These are phyloP conservation scores for Tinea pellionella DNA, from an alignment of 2,888 invertebrate species.

Conservation along the genomic window DNA sequence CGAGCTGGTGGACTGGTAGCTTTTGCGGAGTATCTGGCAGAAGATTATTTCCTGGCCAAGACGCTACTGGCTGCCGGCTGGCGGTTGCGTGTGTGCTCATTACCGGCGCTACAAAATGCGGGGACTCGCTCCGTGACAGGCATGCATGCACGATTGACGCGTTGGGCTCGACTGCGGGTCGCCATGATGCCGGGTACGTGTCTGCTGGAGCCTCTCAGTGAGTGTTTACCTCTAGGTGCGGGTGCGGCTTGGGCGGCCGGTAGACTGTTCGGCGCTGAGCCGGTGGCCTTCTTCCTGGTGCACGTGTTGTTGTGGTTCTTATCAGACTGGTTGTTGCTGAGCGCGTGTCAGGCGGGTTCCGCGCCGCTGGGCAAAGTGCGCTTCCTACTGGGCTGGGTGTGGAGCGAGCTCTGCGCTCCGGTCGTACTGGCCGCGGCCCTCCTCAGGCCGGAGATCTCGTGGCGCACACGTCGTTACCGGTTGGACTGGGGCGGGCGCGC, in stretches of 20 bases:
- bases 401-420: conserved; percentile 91
- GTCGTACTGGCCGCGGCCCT: conserved; percentile 90
- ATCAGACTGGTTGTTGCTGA: conserved; percentile 93
- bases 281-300: conserved; percentile 90
- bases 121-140: conserved; percentile 87
- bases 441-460: conserved; percentile 88
- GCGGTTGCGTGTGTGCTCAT: conserved; percentile 89
- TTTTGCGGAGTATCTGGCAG: conserved; percentile 95
- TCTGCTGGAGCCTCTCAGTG: conserved; percentile 92
- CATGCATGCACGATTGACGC: conserved; percentile 84
- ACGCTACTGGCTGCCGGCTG: conserved; percentile 89
- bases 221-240: conserved; percentile 94
- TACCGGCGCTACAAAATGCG: conserved; percentile 96
- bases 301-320: conserved; percentile 96
- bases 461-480: conserved; percentile 92
- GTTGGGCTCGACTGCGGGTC: conserved; percentile 96
- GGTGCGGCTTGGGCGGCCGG: conserved; percentile 90
- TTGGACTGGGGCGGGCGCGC: conserved; percentile 96
- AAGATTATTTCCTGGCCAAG: conserved; percentile 98
- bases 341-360: conserved; percentile 90
- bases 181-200: conserved; percentile 96
- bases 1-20: conserved; percentile 91
- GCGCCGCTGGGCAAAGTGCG: conserved; percentile 95
- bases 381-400: conserved; percentile 94
- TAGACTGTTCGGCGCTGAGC: conserved; percentile 86